Evolutionary conservation across 2,113 vertebrate genomes (phyloP).

Genomic region (Sturnus vulgaris): DNA sequence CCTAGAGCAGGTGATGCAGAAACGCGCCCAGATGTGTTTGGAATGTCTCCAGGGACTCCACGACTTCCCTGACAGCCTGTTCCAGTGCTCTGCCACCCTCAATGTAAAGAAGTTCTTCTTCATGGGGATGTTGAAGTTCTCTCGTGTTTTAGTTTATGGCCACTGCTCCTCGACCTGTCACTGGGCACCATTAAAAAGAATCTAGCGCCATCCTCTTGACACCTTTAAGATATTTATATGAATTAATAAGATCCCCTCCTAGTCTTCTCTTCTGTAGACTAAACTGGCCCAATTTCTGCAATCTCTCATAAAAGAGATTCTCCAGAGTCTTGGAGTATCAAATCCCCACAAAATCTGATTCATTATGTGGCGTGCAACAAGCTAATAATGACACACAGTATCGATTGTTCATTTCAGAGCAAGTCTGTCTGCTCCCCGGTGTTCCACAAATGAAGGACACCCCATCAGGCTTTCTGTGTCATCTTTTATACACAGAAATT

Average conservation of each 20-base stretch:
- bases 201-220: not conserved
- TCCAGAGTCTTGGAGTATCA: not conserved
- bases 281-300: not conserved
- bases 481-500: not conserved
- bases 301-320: not conserved
- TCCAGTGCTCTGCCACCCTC: not conserved
- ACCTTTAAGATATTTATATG: not conserved
- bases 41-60: too few species aligned
- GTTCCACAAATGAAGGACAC: not conserved
- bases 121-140: not conserved
- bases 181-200: not conserved
- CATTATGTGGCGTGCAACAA: not conserved
- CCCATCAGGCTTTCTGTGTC: not conserved
- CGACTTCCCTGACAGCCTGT: rapidly evolving
- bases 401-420: not conserved
- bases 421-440: rapidly evolving
- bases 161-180: rapidly evolving
- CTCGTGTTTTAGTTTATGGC: not conserved
- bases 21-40: rapidly evolving
- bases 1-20: too few species aligned
- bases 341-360: not conserved
- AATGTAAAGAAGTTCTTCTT: not conserved
- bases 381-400: not conserved
- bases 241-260: not conserved
- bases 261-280: not conserved